Base-by-base conservation (phyloP, 30 jellyfish, hydroid and myxozoan genomes). In the Haliclystus octoradiatus region DNA sequence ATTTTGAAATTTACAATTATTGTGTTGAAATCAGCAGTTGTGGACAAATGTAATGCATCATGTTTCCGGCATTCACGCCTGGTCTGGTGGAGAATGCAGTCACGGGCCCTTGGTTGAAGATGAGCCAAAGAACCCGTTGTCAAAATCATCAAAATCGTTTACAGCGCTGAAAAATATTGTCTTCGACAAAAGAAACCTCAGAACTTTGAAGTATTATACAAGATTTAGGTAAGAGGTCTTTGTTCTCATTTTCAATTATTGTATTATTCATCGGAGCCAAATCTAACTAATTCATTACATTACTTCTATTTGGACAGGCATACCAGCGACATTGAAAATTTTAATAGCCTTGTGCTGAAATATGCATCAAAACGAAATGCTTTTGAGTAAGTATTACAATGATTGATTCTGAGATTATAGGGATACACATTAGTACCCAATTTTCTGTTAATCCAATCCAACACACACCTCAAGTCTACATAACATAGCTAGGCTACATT, bases 361-460 rank as follows among this genome's bases (percentile, higher is more conserved):
- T 71, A 71, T 53, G 82, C 82, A 2, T 64, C 82, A 26, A 52
- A 52, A 57, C 29, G 82, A 33, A 29, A 29, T 51, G 73, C 82
- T 26, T 71, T 51, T 71, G 82, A 71, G 50, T 71, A 71, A 26
- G 57, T 52, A 33, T 71, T n/a, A n/a, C n/a, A n/a, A n/a, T n/a
- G n/a, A n/a, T n/a, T n/a, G n/a, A n/a, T n/a, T n/a, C n/a, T n/a
- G n/a, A n/a, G n/a, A n/a, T n/a, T n/a, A n/a, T n/a, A n/a, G n/a
- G n/a, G n/a, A n/a, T n/a, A n/a, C n/a, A n/a, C n/a, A n/a, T n/a
- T n/a, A n/a, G n/a, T n/a, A n/a, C n/a, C n/a, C n/a, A n/a, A n/a
- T n/a, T n/a, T n/a, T n/a, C n/a, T n/a, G n/a, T n/a, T n/a, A n/a
- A n/a, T n/a, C n/a, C n/a, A n/a, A n/a, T n/a, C n/a, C n/a, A n/a